These are phyloP conservation scores for Lasioglossum lativentre DNA, from an alignment of 2,888 invertebrate genomes.

Conservation along the genomic window DNA sequence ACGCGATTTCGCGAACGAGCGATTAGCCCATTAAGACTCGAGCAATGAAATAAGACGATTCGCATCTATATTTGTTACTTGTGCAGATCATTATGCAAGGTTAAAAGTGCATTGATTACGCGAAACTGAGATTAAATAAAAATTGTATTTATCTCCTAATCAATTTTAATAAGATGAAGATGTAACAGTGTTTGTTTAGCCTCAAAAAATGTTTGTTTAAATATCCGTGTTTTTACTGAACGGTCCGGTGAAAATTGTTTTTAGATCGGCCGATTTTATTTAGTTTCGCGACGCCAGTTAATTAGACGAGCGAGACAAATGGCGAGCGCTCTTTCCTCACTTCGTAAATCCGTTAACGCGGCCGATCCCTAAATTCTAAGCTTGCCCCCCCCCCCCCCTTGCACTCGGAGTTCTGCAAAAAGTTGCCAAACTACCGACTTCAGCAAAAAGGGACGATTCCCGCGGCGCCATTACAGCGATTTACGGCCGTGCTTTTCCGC, in stretches of 20 bases:
- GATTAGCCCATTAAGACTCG: not conserved
- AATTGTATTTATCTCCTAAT: not conserved
- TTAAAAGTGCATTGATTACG: not conserved
- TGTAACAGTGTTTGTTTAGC: not conserved
- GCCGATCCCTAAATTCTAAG: constrained; percentile 41
- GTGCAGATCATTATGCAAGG: not conserved
- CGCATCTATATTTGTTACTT: not conserved
- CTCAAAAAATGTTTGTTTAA: not conserved
- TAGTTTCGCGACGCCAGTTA: constrained; percentile 31
- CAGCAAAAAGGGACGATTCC: constrained; percentile 50
- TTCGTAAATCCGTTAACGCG: constrained; percentile 63
- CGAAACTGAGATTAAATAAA: not conserved
- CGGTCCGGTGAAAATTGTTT: constrained; percentile 25
- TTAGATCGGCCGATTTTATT: constrained; percentile 32
- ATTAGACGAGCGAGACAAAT: constrained; percentile 62
- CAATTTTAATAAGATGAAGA: not conserved
- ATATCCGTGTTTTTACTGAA: not conserved
- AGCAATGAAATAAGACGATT: not conserved
- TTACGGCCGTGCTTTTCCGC: constrained; percentile 53
- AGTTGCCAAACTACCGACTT: constrained; percentile 27
- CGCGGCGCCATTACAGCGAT: constrained; percentile 55
- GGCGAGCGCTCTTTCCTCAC: constrained; percentile 47
- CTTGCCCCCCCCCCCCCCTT: not conserved
- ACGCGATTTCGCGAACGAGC: not conserved
- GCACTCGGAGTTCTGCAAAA: constrained; percentile 47